Percentiles rank a stretch among this genome's conserved stretches.
Evolutionary conservation across 2,888 invertebrate species (phyloP).

Genomic region (Brachypalpus laphriformis): DNA sequence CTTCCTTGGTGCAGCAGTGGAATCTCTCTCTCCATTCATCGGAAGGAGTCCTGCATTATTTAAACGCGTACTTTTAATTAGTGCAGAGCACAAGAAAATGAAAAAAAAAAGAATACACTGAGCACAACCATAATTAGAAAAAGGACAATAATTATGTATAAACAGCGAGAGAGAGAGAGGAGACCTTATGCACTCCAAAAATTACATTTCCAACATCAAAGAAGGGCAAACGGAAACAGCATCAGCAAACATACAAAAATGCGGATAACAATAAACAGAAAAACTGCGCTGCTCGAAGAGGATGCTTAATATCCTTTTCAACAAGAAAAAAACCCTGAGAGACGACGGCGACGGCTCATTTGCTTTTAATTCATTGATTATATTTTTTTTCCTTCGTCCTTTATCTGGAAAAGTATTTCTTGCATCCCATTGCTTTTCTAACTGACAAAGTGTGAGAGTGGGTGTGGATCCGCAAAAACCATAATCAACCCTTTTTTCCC

Average conservation of each 20-base stretch:
- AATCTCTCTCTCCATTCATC: conserved; percentile 7
- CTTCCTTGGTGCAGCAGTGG: conserved; percentile 33
- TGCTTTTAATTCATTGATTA: conserved; percentile 74
- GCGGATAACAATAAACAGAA: conserved; percentile 70
- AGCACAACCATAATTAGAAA: conserved; percentile 67
- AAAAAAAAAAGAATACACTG: conserved; percentile 25
- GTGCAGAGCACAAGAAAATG: conserved; percentile 41
- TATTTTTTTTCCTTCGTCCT: conserved; percentile 31
- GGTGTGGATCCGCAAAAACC: conserved; percentile 68
- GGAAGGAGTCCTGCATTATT: conserved; percentile 68
- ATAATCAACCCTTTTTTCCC: conserved; percentile 68
- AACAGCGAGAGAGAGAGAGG: too few relatives aligned
- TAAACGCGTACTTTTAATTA: conserved; percentile 74
- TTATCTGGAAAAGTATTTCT: conserved; percentile 33
- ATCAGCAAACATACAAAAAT: conserved; percentile 55
- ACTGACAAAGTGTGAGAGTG: conserved; percentile 48
- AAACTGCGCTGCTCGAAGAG: conserved; percentile 49
- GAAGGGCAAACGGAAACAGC: conserved; percentile 71
- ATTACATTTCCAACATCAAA: conserved; percentile 74
- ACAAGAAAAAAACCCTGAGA: not conserved
- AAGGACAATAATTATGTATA: conserved; percentile 72
- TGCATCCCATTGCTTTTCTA: conserved; percentile 47
- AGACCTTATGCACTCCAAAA: conserved; percentile 73
- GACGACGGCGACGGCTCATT: conserved; percentile 72
- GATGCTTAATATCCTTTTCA: conserved; percentile 70